These are phyloP conservation scores for Antheraea mylitta DNA, from an alignment of 1,140 invertebrate genomes.

Conservation along the genomic window DNA sequence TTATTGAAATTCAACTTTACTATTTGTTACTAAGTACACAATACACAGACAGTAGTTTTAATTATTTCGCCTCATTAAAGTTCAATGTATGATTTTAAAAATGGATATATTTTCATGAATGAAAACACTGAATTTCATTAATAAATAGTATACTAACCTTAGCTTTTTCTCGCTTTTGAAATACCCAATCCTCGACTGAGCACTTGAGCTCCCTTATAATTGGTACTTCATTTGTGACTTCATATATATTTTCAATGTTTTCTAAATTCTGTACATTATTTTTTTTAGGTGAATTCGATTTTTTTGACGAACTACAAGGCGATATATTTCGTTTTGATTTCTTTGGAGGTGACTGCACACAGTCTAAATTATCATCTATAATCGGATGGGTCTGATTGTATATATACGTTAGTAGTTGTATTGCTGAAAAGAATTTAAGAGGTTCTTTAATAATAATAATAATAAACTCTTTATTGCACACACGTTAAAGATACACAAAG, in stretches of 20 bases:
- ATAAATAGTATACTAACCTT: conserved; percentile 49
- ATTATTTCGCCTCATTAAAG: too few relatives aligned
- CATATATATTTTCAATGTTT: conserved; percentile 35
- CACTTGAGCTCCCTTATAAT: conserved; percentile 54
- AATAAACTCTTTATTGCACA: too few relatives aligned
- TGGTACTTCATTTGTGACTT: conserved; percentile 41
- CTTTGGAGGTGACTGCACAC: conserved; percentile 46
- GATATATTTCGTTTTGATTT: conserved; percentile 33
- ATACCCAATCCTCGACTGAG: conserved; percentile 65
- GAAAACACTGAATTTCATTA: background rate
- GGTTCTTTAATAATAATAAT: too few relatives aligned
- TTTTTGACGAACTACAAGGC: conserved; percentile 11
- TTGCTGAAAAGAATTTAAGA: conserved; percentile 60
- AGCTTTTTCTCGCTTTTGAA: conserved; percentile 68
- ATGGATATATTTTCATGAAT: too few relatives aligned
- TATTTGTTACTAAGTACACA: too few relatives aligned
- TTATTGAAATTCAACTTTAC: too few relatives aligned
- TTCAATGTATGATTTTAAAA: too few relatives aligned
- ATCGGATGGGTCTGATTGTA: conserved; percentile 75
- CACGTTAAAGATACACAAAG: too few relatives aligned
- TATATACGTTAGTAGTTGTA: conserved; percentile 70
- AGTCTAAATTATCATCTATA: conserved; percentile 42
- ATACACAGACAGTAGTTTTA: too few relatives aligned
- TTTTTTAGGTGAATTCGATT: conserved; percentile 12
- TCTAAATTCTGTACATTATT: conserved; percentile 9